A percentile compares a stretch with the other conserved stretches of the same genome.
Evolutionary conservation across 1,140 invertebrate genomes (phyloP).

Genomic region (Chymomyza costata): DNA sequence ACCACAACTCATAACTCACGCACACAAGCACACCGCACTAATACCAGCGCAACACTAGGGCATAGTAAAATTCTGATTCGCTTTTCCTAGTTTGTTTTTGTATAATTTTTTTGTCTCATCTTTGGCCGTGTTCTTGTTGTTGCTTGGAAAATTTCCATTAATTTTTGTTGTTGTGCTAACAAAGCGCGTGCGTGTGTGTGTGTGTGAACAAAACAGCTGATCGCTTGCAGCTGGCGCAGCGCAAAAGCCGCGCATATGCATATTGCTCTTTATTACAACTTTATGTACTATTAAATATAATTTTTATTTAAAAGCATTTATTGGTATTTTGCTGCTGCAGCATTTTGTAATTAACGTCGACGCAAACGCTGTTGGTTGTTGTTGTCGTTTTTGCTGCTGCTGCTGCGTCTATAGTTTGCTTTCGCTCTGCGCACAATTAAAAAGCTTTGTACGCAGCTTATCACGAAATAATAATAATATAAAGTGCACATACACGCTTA

Average conservation of each 20-base stretch:
- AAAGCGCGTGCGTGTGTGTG: not conserved
- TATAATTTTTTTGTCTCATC: too few relatives aligned
- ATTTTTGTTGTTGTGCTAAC: conserved; percentile 15
- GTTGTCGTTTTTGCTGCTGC: too few relatives aligned
- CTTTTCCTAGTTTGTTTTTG: too few relatives aligned
- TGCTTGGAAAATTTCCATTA: conserved; percentile 5
- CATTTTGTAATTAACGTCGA: conserved; percentile 14
- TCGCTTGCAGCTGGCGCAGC: conserved; percentile 37
- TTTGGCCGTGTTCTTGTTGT: not conserved
- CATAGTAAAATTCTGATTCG: too few relatives aligned
- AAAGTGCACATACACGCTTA: conserved; percentile 4
- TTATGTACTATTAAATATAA: conserved; percentile 8
- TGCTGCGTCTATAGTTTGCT: too few relatives aligned
- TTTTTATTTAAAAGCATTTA: not conserved
- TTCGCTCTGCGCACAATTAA: conserved; percentile 52
- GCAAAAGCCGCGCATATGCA: not conserved
- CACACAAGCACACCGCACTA: too few relatives aligned
- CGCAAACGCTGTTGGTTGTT: conserved; percentile 2
- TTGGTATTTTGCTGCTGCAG: conserved; percentile 11
- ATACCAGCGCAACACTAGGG: too few relatives aligned
- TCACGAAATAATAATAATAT: conserved; percentile 38
- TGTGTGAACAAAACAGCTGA: conserved; percentile 47
- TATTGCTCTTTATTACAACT: conserved; percentile 11
- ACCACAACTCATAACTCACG: too few relatives aligned
- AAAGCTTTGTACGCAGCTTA: conserved; percentile 53